phyloP scores from a whole-genome alignment of 2,888 invertebrate species.

The Erebia ligea region DNA sequence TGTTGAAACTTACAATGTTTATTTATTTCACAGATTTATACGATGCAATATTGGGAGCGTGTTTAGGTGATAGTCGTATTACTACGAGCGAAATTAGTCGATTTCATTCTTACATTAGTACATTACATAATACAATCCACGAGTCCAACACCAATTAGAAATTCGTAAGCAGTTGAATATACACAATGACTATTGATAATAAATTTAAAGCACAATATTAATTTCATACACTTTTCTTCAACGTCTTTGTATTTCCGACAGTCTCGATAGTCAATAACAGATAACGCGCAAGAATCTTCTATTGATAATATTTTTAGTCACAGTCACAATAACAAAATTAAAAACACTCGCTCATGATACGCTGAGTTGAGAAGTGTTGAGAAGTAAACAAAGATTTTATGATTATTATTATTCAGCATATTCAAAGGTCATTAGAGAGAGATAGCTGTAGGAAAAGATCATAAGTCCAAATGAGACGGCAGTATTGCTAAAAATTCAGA shows the following conservation, averaged over 20 bases:
- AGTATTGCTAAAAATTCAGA: slow-evolving; percentile 29
- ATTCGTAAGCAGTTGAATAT: slow-evolving; percentile 64
- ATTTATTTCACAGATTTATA: slow-evolving; percentile 54
- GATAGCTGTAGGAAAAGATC: slow-evolving; percentile 45
- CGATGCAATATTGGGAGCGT: slow-evolving; percentile 42
- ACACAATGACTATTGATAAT: slow-evolving; percentile 78
- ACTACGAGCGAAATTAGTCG: slow-evolving; percentile 48
- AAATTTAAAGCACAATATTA: slow-evolving; percentile 51
- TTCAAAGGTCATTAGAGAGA: slow-evolving; percentile 75
- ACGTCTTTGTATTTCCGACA: slow-evolving; percentile 16
- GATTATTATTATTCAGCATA: slow-evolving; percentile 70
- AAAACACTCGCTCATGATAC: slow-evolving; percentile 68
- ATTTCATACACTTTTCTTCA: slow-evolving; percentile 36
- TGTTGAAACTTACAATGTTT: slow-evolving; percentile 65
- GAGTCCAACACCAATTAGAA: slow-evolving; percentile 53
- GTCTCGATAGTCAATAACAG: slow-evolving; percentile 20
- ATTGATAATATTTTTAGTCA: slow-evolving; percentile 55
- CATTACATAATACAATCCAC: slow-evolving; percentile 75
- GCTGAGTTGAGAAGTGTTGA: slow-evolving; percentile 63
- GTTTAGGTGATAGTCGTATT: slow-evolving; percentile 46
- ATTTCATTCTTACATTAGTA: slow-evolving; percentile 62
- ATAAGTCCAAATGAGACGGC: slow-evolving; percentile 52
- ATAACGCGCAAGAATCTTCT: slow-evolving; percentile 27
- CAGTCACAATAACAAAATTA: slow-evolving; percentile 67
- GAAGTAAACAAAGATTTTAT: slow-evolving; percentile 81